Percentiles rank a stretch among this genome's conserved stretches.
Evolutionary conservation across 2,113 vertebrate genomes (phyloP).

Genomic region (Ochotona princeps): DNA sequence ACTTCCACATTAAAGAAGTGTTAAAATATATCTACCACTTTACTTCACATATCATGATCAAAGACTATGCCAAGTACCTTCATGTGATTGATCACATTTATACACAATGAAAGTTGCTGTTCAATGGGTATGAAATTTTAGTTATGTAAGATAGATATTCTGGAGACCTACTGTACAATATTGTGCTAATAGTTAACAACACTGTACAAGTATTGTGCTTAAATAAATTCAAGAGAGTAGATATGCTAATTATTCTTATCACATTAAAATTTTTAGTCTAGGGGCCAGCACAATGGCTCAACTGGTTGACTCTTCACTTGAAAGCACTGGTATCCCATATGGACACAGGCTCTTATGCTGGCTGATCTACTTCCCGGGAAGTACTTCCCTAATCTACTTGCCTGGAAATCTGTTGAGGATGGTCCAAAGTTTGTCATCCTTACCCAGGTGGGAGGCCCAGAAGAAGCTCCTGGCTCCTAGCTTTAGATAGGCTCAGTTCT

Average conservation of each 20-base stretch:
- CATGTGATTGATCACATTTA: background rate
- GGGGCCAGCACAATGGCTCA: no score
- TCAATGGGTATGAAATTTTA: background rate
- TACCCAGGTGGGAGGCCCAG: no score
- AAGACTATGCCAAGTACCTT: constrained; percentile 11
- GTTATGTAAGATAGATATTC: background rate
- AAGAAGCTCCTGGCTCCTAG: no score
- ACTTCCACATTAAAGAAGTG: background rate
- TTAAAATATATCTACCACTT: constrained; percentile 8
- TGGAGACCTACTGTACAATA: background rate
- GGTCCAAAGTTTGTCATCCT: no score
- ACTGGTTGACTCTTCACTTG: no score
- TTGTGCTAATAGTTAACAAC: background rate
- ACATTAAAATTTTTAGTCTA: background rate
- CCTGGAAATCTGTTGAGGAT: no score
- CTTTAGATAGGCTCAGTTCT: no score
- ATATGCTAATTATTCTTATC: background rate
- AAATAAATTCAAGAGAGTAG: background rate
- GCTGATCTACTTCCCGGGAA: no score
- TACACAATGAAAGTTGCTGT: background rate
- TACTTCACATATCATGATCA: constrained; percentile 6
- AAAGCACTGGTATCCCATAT: no score
- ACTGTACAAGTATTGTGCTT: background rate
- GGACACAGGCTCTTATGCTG: no score
- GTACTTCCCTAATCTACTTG: no score